A percentile compares a stretch with the other conserved stretches of the same genome.
These are phyloP conservation scores for Phytoseiulus persimilis DNA, from an alignment of 2,888 invertebrate genomes.

Conservation along the genomic window DNA sequence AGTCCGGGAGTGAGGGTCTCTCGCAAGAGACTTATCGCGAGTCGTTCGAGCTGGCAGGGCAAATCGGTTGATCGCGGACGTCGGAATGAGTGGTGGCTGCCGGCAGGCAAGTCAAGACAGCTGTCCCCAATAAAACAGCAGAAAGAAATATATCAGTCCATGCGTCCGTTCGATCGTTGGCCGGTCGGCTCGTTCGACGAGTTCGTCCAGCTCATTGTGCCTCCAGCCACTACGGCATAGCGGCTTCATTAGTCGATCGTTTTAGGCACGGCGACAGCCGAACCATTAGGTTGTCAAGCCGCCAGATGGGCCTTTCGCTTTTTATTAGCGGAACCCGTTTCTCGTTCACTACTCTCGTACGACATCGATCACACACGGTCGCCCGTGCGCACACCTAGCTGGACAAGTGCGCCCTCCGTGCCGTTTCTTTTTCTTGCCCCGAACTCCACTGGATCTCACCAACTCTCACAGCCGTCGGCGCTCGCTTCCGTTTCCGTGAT, in stretches of 20 bases:
- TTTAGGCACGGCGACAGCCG: neutral
- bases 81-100: neutral
- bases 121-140: neutral
- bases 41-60: neutral
- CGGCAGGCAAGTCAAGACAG: neutral
- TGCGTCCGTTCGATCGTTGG: neutral
- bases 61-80: neutral
- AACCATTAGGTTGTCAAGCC: conserved; percentile 5
- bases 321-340: neutral
- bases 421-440: neutral
- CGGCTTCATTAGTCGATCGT: neutral
- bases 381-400: neutral
- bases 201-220: neutral
- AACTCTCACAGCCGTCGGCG: too few relatives aligned
- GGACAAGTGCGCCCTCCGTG: neutral
- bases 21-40: too few relatives aligned
- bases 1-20: too few relatives aligned
- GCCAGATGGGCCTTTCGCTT: neutral
- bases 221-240: neutral
- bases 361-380: neutral
- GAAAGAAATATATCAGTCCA: neutral
- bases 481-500: too few relatives aligned
- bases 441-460: neutral
- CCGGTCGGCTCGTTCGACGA: neutral
- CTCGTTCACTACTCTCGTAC: neutral